Evolutionary conservation across 2,888 invertebrate genomes (phyloP), one percentile per base, ranked within the genome.

Genomic region (Chloroclystis v-ata): DNA sequence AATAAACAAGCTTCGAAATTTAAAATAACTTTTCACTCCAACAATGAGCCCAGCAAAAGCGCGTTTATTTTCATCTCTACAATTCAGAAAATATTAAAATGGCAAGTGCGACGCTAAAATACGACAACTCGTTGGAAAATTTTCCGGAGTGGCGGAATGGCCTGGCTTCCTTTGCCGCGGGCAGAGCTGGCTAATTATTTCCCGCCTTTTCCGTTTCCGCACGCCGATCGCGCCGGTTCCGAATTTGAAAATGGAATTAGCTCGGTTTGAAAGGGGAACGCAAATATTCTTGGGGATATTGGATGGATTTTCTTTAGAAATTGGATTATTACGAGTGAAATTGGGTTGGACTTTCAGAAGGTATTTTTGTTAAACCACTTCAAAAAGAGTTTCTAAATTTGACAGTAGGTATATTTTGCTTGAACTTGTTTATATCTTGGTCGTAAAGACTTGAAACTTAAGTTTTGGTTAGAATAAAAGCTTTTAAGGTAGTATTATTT

Each of bases 181-280:
- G 72, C 44, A 37, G 65, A 66, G 78, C 81, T 67, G 41, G 82
- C 84, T 83, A 83, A 84, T 84, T 84, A 84, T 82, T 82, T 82
- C 82, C 82, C 80, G 81, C 79, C 72, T 79, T 80, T 75, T 76
- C 77, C 75, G 70, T 59, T 76, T 72, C 70, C 72, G 57, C 54
- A 45, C 61, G 59, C 67, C 71, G 68, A 72, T 72, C 64, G 67
- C 63, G 67, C 57, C 49, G 49, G 59, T 64, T 62, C 58, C 61
- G 60, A 53, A 64, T 64, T 67, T 57, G 32, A 54, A 66, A 69
- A 61, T 55, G 54, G 49, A 59, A 45, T 41, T 41, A 41, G 25
- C 24, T 43, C 24, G 9, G n/a, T 29, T 20, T 10, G 28, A 29
- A 12, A 6, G 38, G 10, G 7, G 28, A n/a, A 28, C 13, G 28